Evolutionary conservation across 2,888 invertebrate genomes (phyloP), one percentile per base, ranked within the genome.

Genomic region (Leptopilina drosophilae): DNA sequence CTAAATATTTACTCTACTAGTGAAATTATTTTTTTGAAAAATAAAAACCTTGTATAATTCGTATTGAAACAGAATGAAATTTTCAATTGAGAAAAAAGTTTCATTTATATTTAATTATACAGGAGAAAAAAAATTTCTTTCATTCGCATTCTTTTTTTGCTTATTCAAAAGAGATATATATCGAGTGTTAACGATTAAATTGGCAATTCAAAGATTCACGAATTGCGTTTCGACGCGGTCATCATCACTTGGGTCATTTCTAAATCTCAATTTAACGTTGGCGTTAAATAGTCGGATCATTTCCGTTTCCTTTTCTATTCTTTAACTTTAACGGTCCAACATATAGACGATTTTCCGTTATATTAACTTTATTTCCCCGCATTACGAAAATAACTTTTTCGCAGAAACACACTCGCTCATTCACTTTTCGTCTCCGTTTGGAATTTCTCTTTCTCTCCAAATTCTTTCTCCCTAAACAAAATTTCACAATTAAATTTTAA

Each of bases 141-240:
- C 62, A 62, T n/a, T 6, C 1, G 62, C 20, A 62, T 2, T 20
- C 9, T n/a, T 62, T 20, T 20, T 62, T 62, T 62, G 20, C 62
- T 62, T 20, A 62, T 62, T 20, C 20, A 20, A 8, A 62, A 15
- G 5, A 15, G 20, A 62, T 62, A 40, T 49, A 64, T 77, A 64
- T 77, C 40, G 62, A 49, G 26, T 46, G 46, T 49, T 20, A 78
- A 76, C 26, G 49, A 46, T 2, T 49, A 11, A 75, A 64, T 64
- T 73, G 40, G 12, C 64, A 77, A 14, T 64, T 42, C n/a, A 64
- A 9, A 66, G n/a, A 40, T 64, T 26, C 1, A 33, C 64, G 11
- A 62, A 62, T 62, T 62, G 46, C 15, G 20, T 67, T 67, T 67
- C 49, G 67, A 64, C 64, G 40, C 12, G 40, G 59, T 33, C 42